These are phyloP conservation scores for Drosophila merina DNA, from an alignment of 2,888 invertebrate species.

Conservation along the genomic window DNA sequence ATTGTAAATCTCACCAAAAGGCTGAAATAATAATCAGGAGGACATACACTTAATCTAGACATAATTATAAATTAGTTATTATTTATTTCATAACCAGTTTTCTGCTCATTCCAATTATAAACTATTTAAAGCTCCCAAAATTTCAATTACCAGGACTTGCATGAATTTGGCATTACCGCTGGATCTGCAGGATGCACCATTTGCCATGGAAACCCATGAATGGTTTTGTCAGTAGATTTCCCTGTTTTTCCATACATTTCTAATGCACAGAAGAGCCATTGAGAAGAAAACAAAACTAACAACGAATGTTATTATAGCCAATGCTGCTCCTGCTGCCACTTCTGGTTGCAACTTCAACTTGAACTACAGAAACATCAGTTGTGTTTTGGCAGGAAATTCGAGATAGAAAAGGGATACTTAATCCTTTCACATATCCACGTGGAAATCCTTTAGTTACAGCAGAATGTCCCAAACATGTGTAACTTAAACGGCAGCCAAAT, in stretches of 20 bases:
- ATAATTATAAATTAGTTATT: background rate
- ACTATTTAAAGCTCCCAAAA: constrained; percentile 18
- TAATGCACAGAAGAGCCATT: constrained; percentile 55
- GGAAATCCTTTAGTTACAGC: background rate
- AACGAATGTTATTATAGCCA: constrained; percentile 66
- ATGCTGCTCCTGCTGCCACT: constrained; percentile 28
- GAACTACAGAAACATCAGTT: constrained; percentile 27
- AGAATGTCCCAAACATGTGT: no score
- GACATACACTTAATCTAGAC: background rate
- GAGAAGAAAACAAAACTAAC: constrained; percentile 48
- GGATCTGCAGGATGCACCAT: no score
- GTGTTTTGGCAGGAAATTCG: constrained; percentile 40
- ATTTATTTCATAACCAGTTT: background rate
- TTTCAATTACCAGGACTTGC: constrained; percentile 12
- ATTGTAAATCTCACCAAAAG: constrained; percentile 17
- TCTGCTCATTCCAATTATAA: background rate
- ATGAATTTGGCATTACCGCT: constrained; percentile 9
- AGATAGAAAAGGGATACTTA: background rate
- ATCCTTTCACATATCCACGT: background rate
- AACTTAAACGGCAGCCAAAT: no score
- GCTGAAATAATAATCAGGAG: constrained; percentile 7
- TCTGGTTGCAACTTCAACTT: constrained; percentile 17
- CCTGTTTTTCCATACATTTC: constrained; percentile 68
- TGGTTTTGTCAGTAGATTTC: constrained; percentile 56
- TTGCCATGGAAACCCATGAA: constrained; percentile 16